Evolutionary conservation across 1,140 invertebrate species (phyloP).

Genomic region (Anoplolepis gracilipes): DNA sequence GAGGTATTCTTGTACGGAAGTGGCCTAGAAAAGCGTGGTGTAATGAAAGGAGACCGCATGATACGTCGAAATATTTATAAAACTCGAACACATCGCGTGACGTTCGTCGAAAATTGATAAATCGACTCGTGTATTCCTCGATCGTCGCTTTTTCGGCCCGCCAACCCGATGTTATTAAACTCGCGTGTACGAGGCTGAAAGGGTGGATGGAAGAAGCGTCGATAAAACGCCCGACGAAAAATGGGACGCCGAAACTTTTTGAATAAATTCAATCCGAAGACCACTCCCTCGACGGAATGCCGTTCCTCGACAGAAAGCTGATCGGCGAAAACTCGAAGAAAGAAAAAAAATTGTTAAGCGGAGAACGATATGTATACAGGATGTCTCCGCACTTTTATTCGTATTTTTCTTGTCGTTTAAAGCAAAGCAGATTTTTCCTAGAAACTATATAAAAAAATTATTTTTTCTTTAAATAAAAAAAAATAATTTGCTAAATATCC

Average conservation of each 20-base stretch:
- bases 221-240: constrained; percentile 55
- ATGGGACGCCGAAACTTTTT: constrained; percentile 61
- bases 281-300: constrained; percentile 29
- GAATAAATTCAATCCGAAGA: constrained; percentile 76
- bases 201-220: constrained; percentile 23
- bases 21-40: not conserved
- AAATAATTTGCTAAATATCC: too few relatives aligned
- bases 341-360: constrained; percentile 26
- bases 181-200: constrained; percentile 29
- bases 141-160: constrained; percentile 16
- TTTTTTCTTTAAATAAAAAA: too few relatives aligned
- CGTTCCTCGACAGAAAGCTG: constrained; percentile 52
- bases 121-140: not conserved
- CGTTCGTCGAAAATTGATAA: constrained; percentile 44
- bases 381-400: not conserved
- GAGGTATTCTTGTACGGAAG: not conserved
- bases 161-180: constrained; percentile 44
- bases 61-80: constrained; percentile 35
- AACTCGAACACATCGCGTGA: not conserved
- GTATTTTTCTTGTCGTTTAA: not conserved
- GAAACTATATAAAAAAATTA: not conserved
- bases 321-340: constrained; percentile 14
- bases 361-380: not conserved
- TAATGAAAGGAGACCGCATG: not conserved
- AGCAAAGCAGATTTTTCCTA: not conserved